Base-by-base conservation (phyloP, 2,888 invertebrate genomes). In the Emmelina monodactyla region DNA sequence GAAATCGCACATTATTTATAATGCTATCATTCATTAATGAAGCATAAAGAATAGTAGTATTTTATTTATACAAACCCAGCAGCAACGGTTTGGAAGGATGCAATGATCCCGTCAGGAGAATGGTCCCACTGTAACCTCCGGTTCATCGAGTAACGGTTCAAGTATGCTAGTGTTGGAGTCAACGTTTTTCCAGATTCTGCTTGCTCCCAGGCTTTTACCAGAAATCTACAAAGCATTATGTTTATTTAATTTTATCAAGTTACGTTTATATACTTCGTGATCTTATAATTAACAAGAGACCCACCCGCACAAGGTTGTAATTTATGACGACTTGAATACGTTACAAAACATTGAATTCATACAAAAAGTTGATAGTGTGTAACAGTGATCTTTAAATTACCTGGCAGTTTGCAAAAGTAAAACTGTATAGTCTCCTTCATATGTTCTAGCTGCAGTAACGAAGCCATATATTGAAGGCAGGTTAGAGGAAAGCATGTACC, bases 361-460 rank as follows among this genome's bases (percentile, higher is more conserved):
- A n/a, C n/a, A n/a, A n/a, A n/a, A n/a, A n/a, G n/a, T n/a, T n/a
- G n/a, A n/a, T n/a, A n/a, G n/a, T n/a, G n/a, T n/a, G n/a, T n/a
- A n/a, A n/a, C n/a, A n/a, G 9, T 19, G 6, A 19, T 12, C 19
- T 19, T 33, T 4, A 33, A 6, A 25, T 43, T 46, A 82, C 82
- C 89, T 83, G 0, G 96, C 95, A 1, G 93, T 92, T 73, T 97
- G 97, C 33, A 97, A 71, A 32, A 92, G 75, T 53, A 97, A 79
- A 1, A 97, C 95, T 0, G 96, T 96, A 58, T 97, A 97, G 67
- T 97, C 97, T 10, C 97, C 97, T 64, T 97, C 97, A 53, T 97
- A 97, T 0, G 96, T 97, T 57, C 91, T 90, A 33, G 91, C 90
- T 3, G 96, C 95, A 0, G 92, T 90, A 6, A 88, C 86, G 49